phyloP scores from a whole-genome alignment of 2,888 invertebrate genomes.

The Ceriagrion tenellum region DNA sequence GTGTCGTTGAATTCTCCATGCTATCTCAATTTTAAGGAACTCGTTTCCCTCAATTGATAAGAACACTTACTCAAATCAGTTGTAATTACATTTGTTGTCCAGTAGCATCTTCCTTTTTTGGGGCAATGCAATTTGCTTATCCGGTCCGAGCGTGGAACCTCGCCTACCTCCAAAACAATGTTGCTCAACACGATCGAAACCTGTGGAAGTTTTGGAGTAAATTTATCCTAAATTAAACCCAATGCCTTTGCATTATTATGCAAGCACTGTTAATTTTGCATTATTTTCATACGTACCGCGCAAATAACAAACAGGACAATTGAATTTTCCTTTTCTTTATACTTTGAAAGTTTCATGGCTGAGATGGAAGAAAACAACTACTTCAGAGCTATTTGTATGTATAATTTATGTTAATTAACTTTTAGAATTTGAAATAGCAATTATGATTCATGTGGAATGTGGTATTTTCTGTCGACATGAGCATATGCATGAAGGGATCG shows the following conservation, averaged over 20 bases:
- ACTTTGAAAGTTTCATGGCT: neutral
- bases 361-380: too few species aligned
- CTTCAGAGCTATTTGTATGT: neutral
- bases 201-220: neutral
- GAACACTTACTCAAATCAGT: neutral
- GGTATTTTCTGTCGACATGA: neutral
- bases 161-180: neutral
- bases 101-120: slow-evolving; percentile 27
- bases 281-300: neutral
- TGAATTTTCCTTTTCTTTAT: neutral
- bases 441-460: neutral
- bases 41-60: too few species aligned
- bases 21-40: too few species aligned
- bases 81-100: neutral
- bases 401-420: neutral
- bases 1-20: too few species aligned
- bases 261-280: neutral
- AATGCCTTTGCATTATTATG: neutral
- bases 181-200: neutral
- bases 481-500: neutral
- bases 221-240: too few species aligned
- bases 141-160: neutral
- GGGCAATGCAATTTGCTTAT: slow-evolving; percentile 38
- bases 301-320: neutral
- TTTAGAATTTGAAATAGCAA: neutral